phyloP scores from a whole-genome alignment of 1,140 invertebrate genomes.

The Heliconius congener region DNA sequence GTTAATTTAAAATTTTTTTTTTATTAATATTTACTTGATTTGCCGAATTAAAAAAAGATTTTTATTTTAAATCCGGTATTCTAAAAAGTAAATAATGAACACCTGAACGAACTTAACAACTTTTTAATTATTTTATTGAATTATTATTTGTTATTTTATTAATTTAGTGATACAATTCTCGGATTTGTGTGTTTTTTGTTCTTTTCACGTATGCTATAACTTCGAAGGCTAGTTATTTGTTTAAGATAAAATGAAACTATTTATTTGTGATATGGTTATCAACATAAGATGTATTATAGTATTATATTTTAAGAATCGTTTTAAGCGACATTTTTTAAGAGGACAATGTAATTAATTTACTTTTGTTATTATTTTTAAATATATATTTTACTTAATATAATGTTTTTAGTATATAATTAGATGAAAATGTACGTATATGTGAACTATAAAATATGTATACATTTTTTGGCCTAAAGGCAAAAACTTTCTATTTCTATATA shows the following conservation, averaged over 20 bases:
- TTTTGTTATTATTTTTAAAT: not conserved
- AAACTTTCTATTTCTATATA: not conserved
- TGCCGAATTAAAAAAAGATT: too few species aligned
- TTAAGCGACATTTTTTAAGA: not conserved
- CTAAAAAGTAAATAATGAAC: too few species aligned
- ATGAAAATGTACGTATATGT: not conserved
- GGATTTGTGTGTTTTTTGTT: not conserved
- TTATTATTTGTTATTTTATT: not conserved
- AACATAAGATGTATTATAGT: constrained; percentile 1
- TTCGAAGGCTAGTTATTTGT: not conserved
- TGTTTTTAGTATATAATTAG: not conserved
- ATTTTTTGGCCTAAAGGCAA: constrained; percentile 1
- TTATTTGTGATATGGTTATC: constrained; percentile 3
- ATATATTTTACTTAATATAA: not conserved
- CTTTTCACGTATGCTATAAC: not conserved
- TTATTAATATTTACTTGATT: too few species aligned
- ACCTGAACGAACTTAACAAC: too few species aligned
- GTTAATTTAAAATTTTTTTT: too few species aligned
- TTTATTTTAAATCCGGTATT: too few species aligned
- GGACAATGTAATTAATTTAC: not conserved
- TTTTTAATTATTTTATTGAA: too few species aligned
- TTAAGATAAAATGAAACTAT: not conserved
- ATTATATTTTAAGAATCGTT: constrained; percentile 11
- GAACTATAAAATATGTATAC: not conserved
- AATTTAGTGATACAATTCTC: not conserved